Evolutionary conservation across 2,888 invertebrate genomes (phyloP), one percentile per base, ranked within the genome.

Genomic region (Plemyria rubiginata): DNA sequence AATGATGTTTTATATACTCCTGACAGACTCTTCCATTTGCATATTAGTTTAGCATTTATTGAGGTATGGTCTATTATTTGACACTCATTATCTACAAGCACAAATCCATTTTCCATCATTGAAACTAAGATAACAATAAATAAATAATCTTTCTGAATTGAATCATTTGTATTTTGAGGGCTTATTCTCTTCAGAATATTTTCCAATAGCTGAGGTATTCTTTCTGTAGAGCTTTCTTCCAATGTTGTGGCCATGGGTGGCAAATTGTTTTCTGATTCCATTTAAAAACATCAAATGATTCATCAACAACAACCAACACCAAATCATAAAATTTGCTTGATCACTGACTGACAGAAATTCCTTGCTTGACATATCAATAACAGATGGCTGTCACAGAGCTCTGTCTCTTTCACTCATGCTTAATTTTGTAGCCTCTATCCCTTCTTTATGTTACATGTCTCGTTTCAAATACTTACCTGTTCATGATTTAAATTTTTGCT

Each of bases 101-200:
- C 52, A 75, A 90, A 91, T 38, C 85, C 87, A 78, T 90, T 90
- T 75, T 92, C 92, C 48, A 85, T 65, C 86, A 91, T 83, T 59
- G 87, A 73, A 60, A 86, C 80, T 36, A 88, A 66, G 60, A 91
- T 78, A 56, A 88, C 72, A 66, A 86, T 73, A 71, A 87, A 85
- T 58, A 93, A 77, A 66, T 87, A 76, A 68, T 92, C 90, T 70
- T 85, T 87, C 75, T 88, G 88, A 16, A 78, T 65, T 11, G 81
- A 76, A 67, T 90, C 88, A 55, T 68, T 67, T 22, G 76, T 80
- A 62, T 71, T 79, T 62, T 81, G 75, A 7, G 71, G 60, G 46
- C 80, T 60, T 53, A 87, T 68, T 64, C 71, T 78, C 67, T 75
- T 74, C 36, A 87, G 71, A 51, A 87, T 77, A 60, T 81, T 75